phyloP scores from a whole-genome alignment of 2,888 invertebrate genomes.

The Stenoptilia bipunctidactyla region DNA sequence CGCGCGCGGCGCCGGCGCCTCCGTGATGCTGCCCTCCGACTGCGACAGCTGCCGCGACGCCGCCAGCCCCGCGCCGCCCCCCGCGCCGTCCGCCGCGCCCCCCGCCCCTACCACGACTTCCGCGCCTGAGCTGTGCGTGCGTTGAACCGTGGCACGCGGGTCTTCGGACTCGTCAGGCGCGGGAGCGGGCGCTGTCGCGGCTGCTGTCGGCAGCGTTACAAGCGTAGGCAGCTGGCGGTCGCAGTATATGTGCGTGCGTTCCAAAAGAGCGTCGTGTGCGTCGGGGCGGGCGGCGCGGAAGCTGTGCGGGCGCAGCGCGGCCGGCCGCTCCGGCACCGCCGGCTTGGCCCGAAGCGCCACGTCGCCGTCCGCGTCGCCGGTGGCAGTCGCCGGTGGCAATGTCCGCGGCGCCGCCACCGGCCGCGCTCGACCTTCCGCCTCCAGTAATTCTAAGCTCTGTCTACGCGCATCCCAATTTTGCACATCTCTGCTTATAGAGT shows the following conservation, averaged over 20 bases:
- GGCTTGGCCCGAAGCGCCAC: conserved; percentile 79
- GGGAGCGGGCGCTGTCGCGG: conserved; percentile 32
- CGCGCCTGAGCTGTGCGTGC: conserved; percentile 58
- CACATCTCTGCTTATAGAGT: conserved; percentile 49
- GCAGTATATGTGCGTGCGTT: conserved; percentile 78
- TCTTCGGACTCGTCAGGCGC: too few species aligned
- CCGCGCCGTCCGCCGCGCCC: conserved; percentile 44
- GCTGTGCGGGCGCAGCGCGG: conserved; percentile 73
- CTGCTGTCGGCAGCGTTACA: conserved; percentile 71
- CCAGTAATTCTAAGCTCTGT: conserved; percentile 65
- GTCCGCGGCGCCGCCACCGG: conserved; percentile 63
- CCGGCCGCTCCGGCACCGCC: conserved; percentile 84
- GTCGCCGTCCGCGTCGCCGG: conserved; percentile 33
- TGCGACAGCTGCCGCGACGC: conserved; percentile 64
- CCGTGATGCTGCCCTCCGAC: conserved; percentile 74
- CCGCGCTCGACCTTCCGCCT: conserved; percentile 55
- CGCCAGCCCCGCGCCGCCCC: conserved; percentile 46
- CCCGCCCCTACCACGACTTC: conserved; percentile 49
- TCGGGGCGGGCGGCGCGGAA: conserved; percentile 55
- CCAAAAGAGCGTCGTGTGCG: conserved; percentile 52
- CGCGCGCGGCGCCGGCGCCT: conserved; percentile 48
- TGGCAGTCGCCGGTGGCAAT: conserved; percentile 30
- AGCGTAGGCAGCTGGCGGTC: conserved; percentile 82
- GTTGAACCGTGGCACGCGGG: conserved; percentile 46
- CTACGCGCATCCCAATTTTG: conserved; percentile 53